Conservation (phyloP, 37 sponge, comb jelly and placozoan genomes). For the Mnemiopsis leidyi region DNA sequence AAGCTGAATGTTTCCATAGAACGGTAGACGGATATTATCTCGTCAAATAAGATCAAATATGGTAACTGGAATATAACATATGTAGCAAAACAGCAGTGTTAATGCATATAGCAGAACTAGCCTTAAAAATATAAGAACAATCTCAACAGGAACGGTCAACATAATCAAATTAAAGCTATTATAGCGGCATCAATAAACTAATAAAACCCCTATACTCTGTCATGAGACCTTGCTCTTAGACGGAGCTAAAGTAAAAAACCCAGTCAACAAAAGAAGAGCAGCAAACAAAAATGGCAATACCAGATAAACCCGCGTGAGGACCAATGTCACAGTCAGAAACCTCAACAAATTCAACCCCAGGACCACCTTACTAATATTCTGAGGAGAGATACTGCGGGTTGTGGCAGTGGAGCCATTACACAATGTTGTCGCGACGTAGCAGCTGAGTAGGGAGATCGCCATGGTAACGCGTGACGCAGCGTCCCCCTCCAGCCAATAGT, state of each 20-base stretch:
- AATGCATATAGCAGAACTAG: too few species aligned
- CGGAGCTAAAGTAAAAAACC: not conserved
- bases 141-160: too few species aligned
- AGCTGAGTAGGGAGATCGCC: not conserved
- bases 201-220: too few species aligned
- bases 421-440: not conserved
- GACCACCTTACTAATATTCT: not conserved
- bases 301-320: not conserved
- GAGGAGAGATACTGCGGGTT: not conserved
- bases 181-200: too few species aligned
- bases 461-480: constrained; percentile 12
- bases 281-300: not conserved
- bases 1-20: too few species aligned
- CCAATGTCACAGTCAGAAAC: not conserved
- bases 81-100: too few species aligned
- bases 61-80: too few species aligned
- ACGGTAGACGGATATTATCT: too few species aligned
- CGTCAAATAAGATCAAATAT: too few species aligned
- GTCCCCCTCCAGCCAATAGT: constrained; percentile 38
- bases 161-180: too few species aligned
- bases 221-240: not conserved
- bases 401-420: not conserved
- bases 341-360: not conserved
- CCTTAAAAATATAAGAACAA: too few species aligned
- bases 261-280: not conserved